A percentile compares a stretch with the other conserved stretches of the same genome.
Conservation (phyloP, 1,140 invertebrate genomes). For the Protaetia brevitarsis region DNA sequence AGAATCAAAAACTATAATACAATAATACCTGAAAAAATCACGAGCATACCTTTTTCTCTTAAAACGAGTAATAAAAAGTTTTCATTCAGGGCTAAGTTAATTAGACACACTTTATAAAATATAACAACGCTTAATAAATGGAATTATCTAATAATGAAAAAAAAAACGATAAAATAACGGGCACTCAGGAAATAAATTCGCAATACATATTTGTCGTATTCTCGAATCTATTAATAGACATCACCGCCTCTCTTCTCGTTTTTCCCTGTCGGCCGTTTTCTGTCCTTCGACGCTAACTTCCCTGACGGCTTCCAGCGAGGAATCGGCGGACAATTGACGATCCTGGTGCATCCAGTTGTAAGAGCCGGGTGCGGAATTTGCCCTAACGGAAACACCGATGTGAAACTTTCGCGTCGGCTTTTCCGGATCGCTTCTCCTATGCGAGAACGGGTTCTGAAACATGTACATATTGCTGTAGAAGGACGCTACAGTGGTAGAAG, state of each 20-base stretch:
- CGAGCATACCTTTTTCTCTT: no score
- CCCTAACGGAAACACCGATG: constrained; percentile 57
- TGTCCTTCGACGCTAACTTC: constrained; percentile 39
- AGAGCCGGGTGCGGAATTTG: constrained; percentile 72
- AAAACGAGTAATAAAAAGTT: no score
- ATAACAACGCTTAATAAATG: no score
- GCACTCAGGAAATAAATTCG: no score
- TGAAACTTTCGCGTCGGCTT: constrained; percentile 31
- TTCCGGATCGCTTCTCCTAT: constrained; percentile 32
- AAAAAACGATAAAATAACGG: no score
- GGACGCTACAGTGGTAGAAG: not conserved
- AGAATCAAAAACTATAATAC: no score
- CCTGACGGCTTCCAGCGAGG: constrained; percentile 37
- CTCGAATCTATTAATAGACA: no score
- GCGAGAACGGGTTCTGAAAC: constrained; percentile 44
- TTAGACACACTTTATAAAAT: no score
- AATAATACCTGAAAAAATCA: no score
- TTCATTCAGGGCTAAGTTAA: no score
- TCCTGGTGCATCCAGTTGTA: constrained; percentile 56
- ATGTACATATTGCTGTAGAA: constrained; percentile 26
- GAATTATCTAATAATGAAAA: no score
- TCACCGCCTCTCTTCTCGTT: constrained; percentile 30
- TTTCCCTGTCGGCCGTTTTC: constrained; percentile 35
- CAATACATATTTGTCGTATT: no score
- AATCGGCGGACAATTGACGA: constrained; percentile 43